Evolutionary conservation across 2,888 invertebrate genomes (phyloP).

Genomic region (Euplagia quadripunctaria): DNA sequence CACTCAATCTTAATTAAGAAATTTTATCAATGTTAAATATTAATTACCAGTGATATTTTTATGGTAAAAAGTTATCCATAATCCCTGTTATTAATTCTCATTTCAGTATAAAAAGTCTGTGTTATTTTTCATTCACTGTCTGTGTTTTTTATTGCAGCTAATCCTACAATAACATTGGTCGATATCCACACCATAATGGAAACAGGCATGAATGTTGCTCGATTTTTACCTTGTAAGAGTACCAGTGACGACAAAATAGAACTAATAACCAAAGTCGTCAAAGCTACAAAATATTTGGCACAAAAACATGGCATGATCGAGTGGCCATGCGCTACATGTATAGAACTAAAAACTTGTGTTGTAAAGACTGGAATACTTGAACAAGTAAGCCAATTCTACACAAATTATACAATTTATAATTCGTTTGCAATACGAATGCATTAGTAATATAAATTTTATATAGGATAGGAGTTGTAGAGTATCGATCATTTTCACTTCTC

Average conservation of each 20-base stretch:
- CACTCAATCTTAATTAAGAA: too few species aligned
- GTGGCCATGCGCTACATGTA: slow-evolving; percentile 92
- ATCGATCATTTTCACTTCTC: too few species aligned
- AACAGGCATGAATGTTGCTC: slow-evolving; percentile 80
- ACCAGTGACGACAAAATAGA: slow-evolving; percentile 64
- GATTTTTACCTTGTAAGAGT: slow-evolving; percentile 65
- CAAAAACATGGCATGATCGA: slow-evolving; percentile 83
- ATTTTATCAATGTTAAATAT: too few species aligned
- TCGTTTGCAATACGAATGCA: too few species aligned
- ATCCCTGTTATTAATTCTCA: too few species aligned
- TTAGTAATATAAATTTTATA: too few species aligned
- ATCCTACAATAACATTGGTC: slow-evolving; percentile 59
- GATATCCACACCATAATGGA: slow-evolving; percentile 82
- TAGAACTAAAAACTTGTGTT: slow-evolving; percentile 95
- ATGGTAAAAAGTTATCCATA: too few species aligned
- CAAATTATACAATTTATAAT: neutral
- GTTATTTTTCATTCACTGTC: neutral
- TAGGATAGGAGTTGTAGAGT: too few species aligned
- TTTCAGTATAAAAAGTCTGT: too few species aligned
- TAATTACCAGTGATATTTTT: too few species aligned
- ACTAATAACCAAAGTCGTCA: slow-evolving; percentile 68
- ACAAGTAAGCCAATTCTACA: slow-evolving; percentile 41
- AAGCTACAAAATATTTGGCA: slow-evolving; percentile 82
- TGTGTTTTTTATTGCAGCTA: slow-evolving; percentile 50
- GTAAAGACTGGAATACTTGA: slow-evolving; percentile 89